A percentile compares a stretch with the other conserved stretches of the same genome.
Evolutionary conservation across 2,797 vertebrate species (phyloP).

Genomic region (Peromyscus attwateri): DNA sequence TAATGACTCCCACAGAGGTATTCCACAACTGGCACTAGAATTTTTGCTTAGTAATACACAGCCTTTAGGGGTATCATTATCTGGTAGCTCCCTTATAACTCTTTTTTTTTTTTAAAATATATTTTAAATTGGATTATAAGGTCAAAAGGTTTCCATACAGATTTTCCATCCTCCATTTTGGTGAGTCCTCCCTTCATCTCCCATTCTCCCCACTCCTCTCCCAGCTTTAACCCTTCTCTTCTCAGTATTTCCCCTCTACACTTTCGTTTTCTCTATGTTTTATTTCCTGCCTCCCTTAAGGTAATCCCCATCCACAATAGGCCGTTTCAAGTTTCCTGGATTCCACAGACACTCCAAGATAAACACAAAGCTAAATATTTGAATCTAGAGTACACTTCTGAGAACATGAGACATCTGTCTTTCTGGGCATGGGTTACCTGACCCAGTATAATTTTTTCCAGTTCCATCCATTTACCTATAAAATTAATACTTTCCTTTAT

Average conservation of each 20-base stretch:
- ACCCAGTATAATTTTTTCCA: neutral
- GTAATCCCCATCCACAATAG: neutral
- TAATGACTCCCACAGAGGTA: neutral
- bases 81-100: neutral
- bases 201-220: neutral
- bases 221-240: neutral
- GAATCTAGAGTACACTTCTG: neutral
- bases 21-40: neutral
- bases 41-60: neutral
- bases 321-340: neutral
- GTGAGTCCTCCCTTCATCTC: neutral
- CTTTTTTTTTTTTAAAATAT: neutral
- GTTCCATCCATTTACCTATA: neutral
- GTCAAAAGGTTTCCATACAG: neutral
- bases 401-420: neutral
- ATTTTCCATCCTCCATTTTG: neutral
- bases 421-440: neutral
- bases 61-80: neutral
- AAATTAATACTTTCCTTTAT: neutral
- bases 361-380: neutral
- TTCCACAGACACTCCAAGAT: neutral
- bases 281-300: neutral
- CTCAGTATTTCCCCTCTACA: neutral
- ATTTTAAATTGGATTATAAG: neutral
- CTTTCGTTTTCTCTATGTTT: neutral